These are phyloP conservation scores for Eulacestoma nigropectus DNA, from an alignment of 2,113 vertebrate genomes.

Conservation along the genomic window DNA sequence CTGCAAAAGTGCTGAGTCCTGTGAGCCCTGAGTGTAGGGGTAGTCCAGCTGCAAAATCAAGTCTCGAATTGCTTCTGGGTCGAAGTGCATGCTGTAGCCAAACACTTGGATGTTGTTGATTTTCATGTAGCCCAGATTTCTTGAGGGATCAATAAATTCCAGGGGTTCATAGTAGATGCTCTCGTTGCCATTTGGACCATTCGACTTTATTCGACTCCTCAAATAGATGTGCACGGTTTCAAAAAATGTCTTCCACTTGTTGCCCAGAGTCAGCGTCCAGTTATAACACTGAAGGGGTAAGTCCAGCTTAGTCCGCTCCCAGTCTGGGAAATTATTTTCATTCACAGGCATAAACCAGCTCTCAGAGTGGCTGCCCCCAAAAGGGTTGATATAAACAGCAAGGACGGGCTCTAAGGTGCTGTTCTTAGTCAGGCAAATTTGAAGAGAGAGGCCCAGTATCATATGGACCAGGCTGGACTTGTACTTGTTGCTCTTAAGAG, in stretches of 20 bases:
- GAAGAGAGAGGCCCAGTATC: constrained; percentile 91
- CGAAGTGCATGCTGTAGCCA: constrained; percentile 98
- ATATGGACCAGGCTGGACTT: constrained; percentile 96
- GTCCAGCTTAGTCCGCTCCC: constrained; percentile 91
- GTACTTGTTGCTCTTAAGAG: constrained; percentile 97
- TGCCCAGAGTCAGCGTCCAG: constrained; percentile 93
- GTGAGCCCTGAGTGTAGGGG: constrained; percentile 95
- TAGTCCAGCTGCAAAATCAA: constrained; percentile 96
- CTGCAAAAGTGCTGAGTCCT: constrained; percentile 93
- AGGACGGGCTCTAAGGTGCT: constrained; percentile 94
- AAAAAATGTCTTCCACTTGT: constrained; percentile 98
- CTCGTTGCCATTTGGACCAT: constrained; percentile 79
- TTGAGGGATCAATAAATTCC: constrained; percentile 86
- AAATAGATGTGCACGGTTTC: constrained; percentile 97
- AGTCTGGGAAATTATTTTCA: constrained; percentile 90
- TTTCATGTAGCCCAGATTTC: constrained; percentile 98
- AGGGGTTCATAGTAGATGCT: constrained; percentile 91
- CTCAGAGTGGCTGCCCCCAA: constrained; percentile 97
- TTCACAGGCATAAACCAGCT: constrained; percentile 95
- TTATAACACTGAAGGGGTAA: constrained; percentile 94
- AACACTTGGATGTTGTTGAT: constrained; percentile 97
- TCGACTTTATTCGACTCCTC: constrained; percentile 88
- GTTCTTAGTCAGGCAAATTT: constrained; percentile 96
- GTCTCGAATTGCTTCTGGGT: constrained; percentile 94
- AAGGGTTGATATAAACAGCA: constrained; percentile 93